Base-by-base conservation (phyloP, 2,113 vertebrate genomes). In the Balaeniceps rex region DNA sequence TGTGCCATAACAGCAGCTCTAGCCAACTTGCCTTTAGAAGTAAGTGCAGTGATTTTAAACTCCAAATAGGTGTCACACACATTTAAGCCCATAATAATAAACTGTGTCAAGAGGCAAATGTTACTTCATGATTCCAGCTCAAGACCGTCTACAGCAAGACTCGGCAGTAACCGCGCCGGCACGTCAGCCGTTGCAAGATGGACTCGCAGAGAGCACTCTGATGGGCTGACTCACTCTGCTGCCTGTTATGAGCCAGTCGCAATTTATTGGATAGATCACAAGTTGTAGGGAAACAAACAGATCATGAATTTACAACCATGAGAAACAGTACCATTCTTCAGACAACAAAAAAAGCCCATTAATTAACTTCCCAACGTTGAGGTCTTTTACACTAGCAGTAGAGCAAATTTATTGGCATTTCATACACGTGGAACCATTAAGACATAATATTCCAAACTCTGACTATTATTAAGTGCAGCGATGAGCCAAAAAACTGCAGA, bases 81-180 rank as follows among this genome's bases (percentile, higher is more conserved):
- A 14, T 49, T 82, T 42, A 82, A 96, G 46, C 28, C 57, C 63
- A 47, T 34, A 61, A 78, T 58, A 85, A 87, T 28, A 65, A 89
- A 88, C 6, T 5, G 18, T 38, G 69, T 83, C 91, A 87, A 66
- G 87, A 94, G 77, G 77, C 26, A 83, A 94, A 89, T 1, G 29
- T 82, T 86, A 40, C 44, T 81, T 65, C 22, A 65, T 1, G 5
- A 76, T 60, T 76, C 61, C 87, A 87, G 83, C 74, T 69, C 31
- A 6, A 14, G 77, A 49, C 44, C 1, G 4, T 29, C 77, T 38
- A 46, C 58, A 49, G 81, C 63, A 47, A 87, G n/a, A 15, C 18
- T 10, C 3, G 0, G 76, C 49, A 77, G 60, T 19, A 85, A 77
- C 54, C 3, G 0, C 3, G 4, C 22, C 2, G 4, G 79, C 65